Conservation (phyloP, 2,888 invertebrate genomes). For the Gisinianus flammeolus region DNA sequence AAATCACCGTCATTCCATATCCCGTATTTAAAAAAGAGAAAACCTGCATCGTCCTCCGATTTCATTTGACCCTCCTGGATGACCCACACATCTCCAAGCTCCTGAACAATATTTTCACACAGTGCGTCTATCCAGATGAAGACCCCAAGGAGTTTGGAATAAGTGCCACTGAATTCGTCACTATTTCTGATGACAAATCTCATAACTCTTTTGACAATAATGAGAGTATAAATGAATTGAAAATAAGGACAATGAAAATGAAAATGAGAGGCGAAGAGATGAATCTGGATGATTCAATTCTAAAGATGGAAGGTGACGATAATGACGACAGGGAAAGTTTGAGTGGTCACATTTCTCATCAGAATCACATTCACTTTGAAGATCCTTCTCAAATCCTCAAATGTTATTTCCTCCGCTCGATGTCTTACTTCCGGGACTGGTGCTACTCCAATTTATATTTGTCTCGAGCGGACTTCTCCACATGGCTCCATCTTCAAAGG, state of each 20-base stretch:
- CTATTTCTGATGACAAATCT: too few species aligned
- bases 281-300: too few species aligned
- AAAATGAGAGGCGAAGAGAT: too few species aligned
- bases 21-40: slow-evolving; percentile 29
- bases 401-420: background rate
- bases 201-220: too few species aligned
- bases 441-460: background rate
- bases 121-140: slow-evolving; percentile 15
- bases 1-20: slow-evolving; percentile 42
- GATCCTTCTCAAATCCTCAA: background rate
- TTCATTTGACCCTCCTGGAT: slow-evolving; percentile 29
- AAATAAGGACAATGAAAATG: too few species aligned
- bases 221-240: too few species aligned
- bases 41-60: slow-evolving; percentile 41
- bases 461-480: slow-evolving; percentile 2
- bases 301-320: too few species aligned
- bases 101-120: slow-evolving; percentile 38
- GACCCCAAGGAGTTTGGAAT: too few species aligned
- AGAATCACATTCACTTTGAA: background rate
- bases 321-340: too few species aligned
- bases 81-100: slow-evolving; percentile 17
- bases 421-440: background rate
- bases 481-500: slow-evolving; percentile 36
- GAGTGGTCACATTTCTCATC: background rate
- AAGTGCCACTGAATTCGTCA: too few species aligned